Evolutionary conservation across 2,888 invertebrate genomes (phyloP), one percentile per base, ranked within the genome.

Genomic region (Pterostichus madidus): DNA sequence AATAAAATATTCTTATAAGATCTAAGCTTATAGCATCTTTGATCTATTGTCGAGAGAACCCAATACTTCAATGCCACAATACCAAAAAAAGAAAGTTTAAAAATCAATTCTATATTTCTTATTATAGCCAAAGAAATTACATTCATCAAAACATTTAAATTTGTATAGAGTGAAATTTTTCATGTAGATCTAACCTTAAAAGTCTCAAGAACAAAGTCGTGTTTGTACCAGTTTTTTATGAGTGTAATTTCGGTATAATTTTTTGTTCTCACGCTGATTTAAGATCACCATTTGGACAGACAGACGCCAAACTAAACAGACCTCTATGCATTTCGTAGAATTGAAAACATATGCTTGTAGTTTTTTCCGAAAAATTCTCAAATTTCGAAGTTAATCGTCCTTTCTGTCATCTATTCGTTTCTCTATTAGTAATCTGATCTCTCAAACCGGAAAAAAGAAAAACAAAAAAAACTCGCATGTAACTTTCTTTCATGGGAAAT

Each of bases 341-440:
- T 73, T 73, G 49, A 75, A 75, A 75, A 75, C 73, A 44, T 35
- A 52, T 31, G 52, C 24, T 75, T 13, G 52, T 8, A 49, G 13
- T 73, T 75, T 52, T 39, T 75, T 31, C 31, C 39, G 64, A 75
- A 71, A 71, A 15, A 75, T 52, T 75, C 75, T 75, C 75, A 75
- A 52, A 75, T 75, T 75, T 75, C 75, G 6, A 52, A 75, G n/a
- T 75, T 75, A 75, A 75, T 31, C 32, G 31, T 13, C 11, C 0
- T 31, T 75, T 53, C 75, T 32, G 35, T 64, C 31, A 24, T 11
- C 76, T 49, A 49, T 49, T 49, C 49, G 49, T 49, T 49, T 49
- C 49, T 49, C n/a, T 49, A 49, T 49, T 56, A 15, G 56, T 56
- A 56, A 56, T 56, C 8, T 17, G 56, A 56, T 56, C 15, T 52